Evolutionary conservation across 2,888 invertebrate species (phyloP), one percentile per base, ranked within the genome.

Genomic region (Dasysyrphus albostriatus): DNA sequence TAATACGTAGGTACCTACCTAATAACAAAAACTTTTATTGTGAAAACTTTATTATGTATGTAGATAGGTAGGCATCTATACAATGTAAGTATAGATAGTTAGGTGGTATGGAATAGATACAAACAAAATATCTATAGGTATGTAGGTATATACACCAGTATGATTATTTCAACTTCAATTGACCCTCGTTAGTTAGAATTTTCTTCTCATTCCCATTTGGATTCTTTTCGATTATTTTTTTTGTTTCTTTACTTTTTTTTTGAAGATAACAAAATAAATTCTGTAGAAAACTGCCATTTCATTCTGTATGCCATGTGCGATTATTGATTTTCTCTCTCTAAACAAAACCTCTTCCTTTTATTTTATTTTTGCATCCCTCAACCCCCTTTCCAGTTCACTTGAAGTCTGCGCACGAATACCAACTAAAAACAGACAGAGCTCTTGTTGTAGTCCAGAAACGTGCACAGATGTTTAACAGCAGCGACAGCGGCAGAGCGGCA

Each of bases 321-420:
- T 70, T 83, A 87, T 87, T 78, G 87, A 87, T 87, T 87, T 83
- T 87, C 56, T 51, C 47, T 87, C 56, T 51, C 42, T 47, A 70
- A 69, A 78, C 61, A 47, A 70, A 69, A 75, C 61, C 19, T 72
- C 51, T 78, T 70, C 76, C 56, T 44, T 80, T 42, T 72, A 24
- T 65, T 37, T 44, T 14, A n/a, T 42, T 65, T 65, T 65, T 65
- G 65, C 65, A 65, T 65, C 65, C 65, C 65, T 47, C 47, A 42
- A 47, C 32, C 32, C n/a, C 54, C 3, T 73, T 67, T 61, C 54
- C 63, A 51, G 76, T 65, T 51, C 54, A 47, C 47, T 63, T 63
- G 58, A 69, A 73, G 82, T 82, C 82, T 78, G 76, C 59, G 73
- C 74, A 73, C 63, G 78, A 59, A 73, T 51, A 37, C 51, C 39